Evolutionary conservation across 2,888 invertebrate species (phyloP).

Genomic region (Craniophora ligustri): DNA sequence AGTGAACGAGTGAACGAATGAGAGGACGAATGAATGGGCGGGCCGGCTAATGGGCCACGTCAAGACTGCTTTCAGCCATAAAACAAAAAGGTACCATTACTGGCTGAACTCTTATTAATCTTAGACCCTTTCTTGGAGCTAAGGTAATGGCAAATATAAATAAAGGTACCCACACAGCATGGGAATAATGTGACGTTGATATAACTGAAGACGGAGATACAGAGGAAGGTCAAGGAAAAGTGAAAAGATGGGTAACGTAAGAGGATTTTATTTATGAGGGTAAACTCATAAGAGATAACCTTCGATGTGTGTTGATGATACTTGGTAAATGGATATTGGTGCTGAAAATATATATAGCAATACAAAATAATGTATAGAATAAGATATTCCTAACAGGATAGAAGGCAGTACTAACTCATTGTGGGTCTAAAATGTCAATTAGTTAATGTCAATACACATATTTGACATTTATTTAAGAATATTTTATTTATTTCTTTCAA

Average conservation of each 20-base stretch:
- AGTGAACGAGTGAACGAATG: conserved; percentile 73
- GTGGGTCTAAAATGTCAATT: too few relatives aligned
- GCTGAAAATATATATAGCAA: too few relatives aligned
- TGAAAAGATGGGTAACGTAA: conserved; percentile 10
- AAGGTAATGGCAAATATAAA: conserved; percentile 51
- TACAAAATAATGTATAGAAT: too few relatives aligned
- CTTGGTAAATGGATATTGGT: too few relatives aligned
- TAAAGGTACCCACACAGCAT: conserved; percentile 41
- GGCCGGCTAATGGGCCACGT: conserved; percentile 78
- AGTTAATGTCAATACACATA: too few relatives aligned
- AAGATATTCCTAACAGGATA: too few relatives aligned
- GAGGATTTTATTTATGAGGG: conserved; percentile 27
- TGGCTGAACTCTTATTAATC: conserved; percentile 62
- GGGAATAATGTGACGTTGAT: conserved; percentile 45
- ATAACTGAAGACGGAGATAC: conserved; percentile 20
- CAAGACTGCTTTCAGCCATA: conserved; percentile 76
- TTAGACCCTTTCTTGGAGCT: conserved; percentile 47
- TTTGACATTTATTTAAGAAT: too few relatives aligned
- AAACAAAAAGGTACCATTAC: conserved; percentile 81
- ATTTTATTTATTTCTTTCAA: too few relatives aligned
- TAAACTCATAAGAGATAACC: conserved; percentile 12
- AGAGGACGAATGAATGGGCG: conserved; percentile 71
- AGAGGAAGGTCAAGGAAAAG: conserved; percentile 21
- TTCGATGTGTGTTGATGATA: not conserved
- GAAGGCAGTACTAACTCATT: too few relatives aligned